These are phyloP conservation scores for Podarcis raffonei DNA, from an alignment of 2,113 vertebrate genomes.

Conservation along the genomic window DNA sequence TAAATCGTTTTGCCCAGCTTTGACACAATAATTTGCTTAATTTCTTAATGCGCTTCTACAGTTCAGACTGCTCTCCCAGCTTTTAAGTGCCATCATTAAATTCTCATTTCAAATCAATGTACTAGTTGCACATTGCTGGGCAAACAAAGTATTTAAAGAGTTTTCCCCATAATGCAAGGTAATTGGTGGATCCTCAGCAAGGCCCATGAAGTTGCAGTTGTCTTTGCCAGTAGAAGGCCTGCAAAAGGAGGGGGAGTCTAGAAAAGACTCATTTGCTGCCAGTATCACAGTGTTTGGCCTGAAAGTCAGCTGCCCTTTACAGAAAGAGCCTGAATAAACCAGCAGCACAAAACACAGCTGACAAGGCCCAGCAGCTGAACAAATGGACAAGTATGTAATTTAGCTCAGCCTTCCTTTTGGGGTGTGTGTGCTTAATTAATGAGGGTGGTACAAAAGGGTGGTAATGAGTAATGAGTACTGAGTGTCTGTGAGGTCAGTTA, in stretches of 20 bases:
- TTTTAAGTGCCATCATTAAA: neutral
- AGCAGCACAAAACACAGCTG: slow-evolving; percentile 43
- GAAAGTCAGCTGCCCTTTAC: slow-evolving; percentile 27
- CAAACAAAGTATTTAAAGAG: neutral
- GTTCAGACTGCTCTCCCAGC: rapidly evolving
- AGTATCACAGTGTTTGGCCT: neutral
- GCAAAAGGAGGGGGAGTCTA: neutral
- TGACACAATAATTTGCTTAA: neutral
- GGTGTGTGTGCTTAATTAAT: slow-evolving; percentile 63
- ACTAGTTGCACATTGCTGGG: neutral
- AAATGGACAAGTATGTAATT: slow-evolving; percentile 61
- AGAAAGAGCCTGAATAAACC: slow-evolving; percentile 54
- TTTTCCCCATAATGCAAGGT: neutral
- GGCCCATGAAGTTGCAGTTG: neutral
- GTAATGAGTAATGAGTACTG: neutral
- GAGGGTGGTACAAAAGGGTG: neutral
- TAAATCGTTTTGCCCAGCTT: slow-evolving; percentile 13
- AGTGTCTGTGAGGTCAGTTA: slow-evolving; percentile 41
- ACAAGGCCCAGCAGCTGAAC: slow-evolving; percentile 57
- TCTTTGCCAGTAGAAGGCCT: neutral
- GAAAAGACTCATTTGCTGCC: slow-evolving; percentile 17
- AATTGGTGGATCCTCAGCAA: neutral
- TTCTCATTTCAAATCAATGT: slow-evolving; percentile 11
- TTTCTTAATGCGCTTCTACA: slow-evolving; percentile 20
- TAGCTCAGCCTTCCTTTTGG: slow-evolving; percentile 43